A percentile compares a stretch with the other conserved stretches of the same genome.
Evolutionary conservation across 2,888 invertebrate species (phyloP).

Genomic region (Acleris literana): DNA sequence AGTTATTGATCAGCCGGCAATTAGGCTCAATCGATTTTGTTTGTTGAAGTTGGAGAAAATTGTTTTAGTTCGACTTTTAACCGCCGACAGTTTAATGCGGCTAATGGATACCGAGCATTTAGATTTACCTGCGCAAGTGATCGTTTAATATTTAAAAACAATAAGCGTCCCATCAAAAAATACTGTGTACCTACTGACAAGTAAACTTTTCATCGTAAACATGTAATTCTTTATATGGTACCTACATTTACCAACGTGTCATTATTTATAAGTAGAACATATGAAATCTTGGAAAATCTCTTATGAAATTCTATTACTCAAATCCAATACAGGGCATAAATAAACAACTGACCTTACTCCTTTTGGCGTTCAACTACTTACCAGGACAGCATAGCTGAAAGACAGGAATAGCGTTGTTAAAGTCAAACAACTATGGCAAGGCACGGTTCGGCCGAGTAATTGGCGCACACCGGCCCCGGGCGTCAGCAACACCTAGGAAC

Average conservation of each 20-base stretch:
- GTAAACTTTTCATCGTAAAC: too few species aligned
- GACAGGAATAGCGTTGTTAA: constrained; percentile 69
- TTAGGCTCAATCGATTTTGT: constrained; percentile 82
- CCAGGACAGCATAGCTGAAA: constrained; percentile 45
- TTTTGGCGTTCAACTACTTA: constrained; percentile 28
- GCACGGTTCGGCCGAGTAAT: constrained; percentile 69
- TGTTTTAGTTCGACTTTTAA: constrained; percentile 80
- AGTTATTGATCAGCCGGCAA: constrained; percentile 82
- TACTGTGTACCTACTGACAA: too few species aligned
- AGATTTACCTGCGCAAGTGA: constrained; percentile 54
- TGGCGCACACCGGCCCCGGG: constrained; percentile 74
- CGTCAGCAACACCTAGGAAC: constrained; percentile 81
- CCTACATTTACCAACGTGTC: neutral
- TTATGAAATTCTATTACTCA: neutral
- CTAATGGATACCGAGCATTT: constrained; percentile 76
- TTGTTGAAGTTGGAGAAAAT: constrained; percentile 83
- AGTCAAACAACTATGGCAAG: constrained; percentile 68
- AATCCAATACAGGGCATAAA: constrained; percentile 1
- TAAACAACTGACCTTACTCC: constrained; percentile 10
- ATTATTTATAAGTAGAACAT: neutral
- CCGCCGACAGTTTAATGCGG: constrained; percentile 70
- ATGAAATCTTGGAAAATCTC: neutral
- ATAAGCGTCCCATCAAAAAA: constrained; percentile 43
- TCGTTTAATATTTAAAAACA: constrained; percentile 67
- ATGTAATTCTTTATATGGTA: neutral